phyloP scores from a whole-genome alignment of 2,113 vertebrate genomes.

The Emberiza fucata region DNA sequence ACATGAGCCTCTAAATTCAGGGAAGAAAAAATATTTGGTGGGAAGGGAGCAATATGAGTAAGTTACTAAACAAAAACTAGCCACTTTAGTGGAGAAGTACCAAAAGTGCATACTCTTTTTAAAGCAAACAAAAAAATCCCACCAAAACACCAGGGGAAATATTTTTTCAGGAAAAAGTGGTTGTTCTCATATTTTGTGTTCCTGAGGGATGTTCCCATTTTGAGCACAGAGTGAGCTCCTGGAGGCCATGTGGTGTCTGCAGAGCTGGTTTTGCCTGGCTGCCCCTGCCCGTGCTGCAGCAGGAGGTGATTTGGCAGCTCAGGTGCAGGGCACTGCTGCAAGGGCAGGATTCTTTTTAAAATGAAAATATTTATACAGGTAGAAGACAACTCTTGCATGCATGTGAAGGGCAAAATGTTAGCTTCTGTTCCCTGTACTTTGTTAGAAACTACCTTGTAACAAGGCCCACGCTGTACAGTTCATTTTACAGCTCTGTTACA shows the following conservation, averaged over 20 bases:
- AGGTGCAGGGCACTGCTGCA: neutral
- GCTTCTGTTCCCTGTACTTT: neutral
- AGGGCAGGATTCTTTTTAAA: neutral
- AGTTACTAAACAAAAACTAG: neutral
- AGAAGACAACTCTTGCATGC: neutral
- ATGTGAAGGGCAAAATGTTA: neutral
- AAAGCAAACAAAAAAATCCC: neutral
- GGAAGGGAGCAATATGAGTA: neutral
- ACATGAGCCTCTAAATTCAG: neutral
- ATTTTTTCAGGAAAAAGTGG: neutral
- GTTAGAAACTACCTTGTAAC: neutral
- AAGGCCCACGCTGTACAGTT: neutral
- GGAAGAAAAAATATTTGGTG: neutral
- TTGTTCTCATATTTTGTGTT: neutral
- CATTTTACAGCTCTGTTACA: neutral
- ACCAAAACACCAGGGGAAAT: neutral
- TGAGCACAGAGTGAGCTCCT: neutral
- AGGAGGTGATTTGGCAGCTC: neutral
- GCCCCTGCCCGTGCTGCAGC: accelerated
- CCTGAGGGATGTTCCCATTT: neutral
- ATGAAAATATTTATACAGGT: neutral
- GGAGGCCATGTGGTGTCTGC: neutral
- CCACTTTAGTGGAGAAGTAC: neutral
- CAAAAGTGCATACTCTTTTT: neutral
- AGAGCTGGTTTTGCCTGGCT: neutral